Evolutionary conservation across 2,797 vertebrate species (phyloP), one percentile per base, ranked within the genome.

Genomic region (Glyptemys insculpta): DNA sequence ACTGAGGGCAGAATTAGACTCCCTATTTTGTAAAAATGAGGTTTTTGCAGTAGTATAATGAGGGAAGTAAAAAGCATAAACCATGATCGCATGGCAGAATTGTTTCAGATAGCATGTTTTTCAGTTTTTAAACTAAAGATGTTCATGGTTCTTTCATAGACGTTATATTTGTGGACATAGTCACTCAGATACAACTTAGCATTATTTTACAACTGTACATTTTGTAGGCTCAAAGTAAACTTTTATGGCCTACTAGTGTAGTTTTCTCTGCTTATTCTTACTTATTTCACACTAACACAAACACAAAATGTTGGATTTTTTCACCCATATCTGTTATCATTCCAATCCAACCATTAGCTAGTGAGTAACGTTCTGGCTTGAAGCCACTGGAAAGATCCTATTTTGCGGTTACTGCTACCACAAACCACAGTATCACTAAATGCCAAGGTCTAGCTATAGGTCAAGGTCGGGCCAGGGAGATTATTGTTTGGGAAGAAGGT

Each of bases 361-460:
- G 74, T 96, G 94, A 97, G 98, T 95, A 95, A 94, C 47, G 12
- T 56, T 65, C 94, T 92, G 93, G 94, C 96, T 94, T 89, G 84
- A 97, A 97, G 96, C 98, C 98, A 95, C 97, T 93, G 94, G 91
- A 96, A 98, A 98, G 98, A 98, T 98, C 96, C 79, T 96, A 91
- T 99, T 98, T 97, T 97, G 97, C 68, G 98, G 98, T 98, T 97
- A 96, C 93, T 96, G 83, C 93, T 91, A 93, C 98, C 98, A 85
- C 98, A 98, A 98, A 98, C 98, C 98, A 96, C 98, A 98, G 96
- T 96, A 95, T 96, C 97, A 97, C 96, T 96, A 92, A 92, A 97
- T 83, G 94, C 97, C 97, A 81, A 96, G 96, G 98, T 95, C 96
- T 98, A 54, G 59, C 91, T 79, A 72, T 65, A 97, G 98, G 98